A percentile compares a stretch with the other conserved stretches of the same genome.
Conservation (phyloP, 2,113 vertebrate species). For the Cyprinus carpio region DNA sequence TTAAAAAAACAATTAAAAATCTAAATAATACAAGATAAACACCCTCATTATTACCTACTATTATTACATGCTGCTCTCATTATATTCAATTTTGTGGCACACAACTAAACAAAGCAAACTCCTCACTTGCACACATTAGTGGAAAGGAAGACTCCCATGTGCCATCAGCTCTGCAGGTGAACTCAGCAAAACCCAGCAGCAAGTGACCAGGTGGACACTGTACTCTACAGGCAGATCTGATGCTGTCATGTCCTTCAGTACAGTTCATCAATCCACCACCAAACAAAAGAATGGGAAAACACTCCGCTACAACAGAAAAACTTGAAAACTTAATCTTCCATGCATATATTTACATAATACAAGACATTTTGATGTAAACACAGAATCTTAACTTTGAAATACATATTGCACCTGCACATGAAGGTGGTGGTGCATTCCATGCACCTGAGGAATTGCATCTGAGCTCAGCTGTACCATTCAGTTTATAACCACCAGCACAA, state of each 20-base stretch:
- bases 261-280: slow-evolving; percentile 59
- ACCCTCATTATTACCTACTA: background rate
- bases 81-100: background rate
- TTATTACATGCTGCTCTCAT: background rate
- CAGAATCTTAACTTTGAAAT: background rate
- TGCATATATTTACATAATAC: background rate
- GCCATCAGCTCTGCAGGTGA: slow-evolving; percentile 47
- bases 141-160: slow-evolving; percentile 61
- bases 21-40: background rate
- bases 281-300: slow-evolving; percentile 51
- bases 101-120: background rate
- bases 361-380: background rate
- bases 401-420: slow-evolving; percentile 6
- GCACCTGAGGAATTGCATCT: slow-evolving; percentile 14
- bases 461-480: background rate
- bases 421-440: background rate
- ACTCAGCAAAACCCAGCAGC: slow-evolving; percentile 36
- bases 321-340: background rate
- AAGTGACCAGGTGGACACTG: slow-evolving; percentile 61
- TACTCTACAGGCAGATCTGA: slow-evolving; percentile 62
- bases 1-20: background rate
- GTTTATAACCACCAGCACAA: slow-evolving; percentile 13
- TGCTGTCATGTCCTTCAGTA: background rate
- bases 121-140: slow-evolving; percentile 65
- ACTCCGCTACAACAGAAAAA: slow-evolving; percentile 51